Evolutionary conservation across 2,113 vertebrate species (phyloP), one percentile per base, ranked within the genome.

Genomic region (Elephantulus edwardii): DNA sequence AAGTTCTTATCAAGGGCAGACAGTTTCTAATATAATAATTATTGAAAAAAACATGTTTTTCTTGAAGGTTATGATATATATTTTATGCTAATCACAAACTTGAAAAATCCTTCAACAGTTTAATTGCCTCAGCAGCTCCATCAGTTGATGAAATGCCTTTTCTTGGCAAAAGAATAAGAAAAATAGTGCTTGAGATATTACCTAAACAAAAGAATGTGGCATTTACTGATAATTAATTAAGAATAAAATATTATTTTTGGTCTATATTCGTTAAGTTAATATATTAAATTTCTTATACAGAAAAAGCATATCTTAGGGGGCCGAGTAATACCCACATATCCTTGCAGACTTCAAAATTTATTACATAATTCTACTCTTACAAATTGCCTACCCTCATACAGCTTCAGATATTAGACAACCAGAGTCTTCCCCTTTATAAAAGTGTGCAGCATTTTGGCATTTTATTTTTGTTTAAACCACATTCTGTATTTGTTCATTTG

Each of bases 401-500:
- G 86, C 28, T 89, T 89, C 92, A 54, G 71, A 54, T 86, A 70
- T 22, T 80, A 85, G 93, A 48, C 56, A 83, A 48, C 88, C 95
- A 95, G 87, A 94, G 89, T 79, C 54, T 94, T 96, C 90, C 95
- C 71, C 94, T 22, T 71, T 90, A 70, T 81, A 89, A 79, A 52
- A 86, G 83, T 96, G 83, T 89, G 87, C 81, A 7, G 8, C 24
- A 46, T 96, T 64, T 95, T 95, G 89, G 92, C 85, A 78, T 94
- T 90, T 68, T 0, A 5, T 96, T 95, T 95, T 77, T 83, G 86
- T 83, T 92, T 91, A 93, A 95, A 62, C 64, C 94, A 95, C 90
- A 50, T 87, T 82, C 64, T 92, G 44, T 94, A 82, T 96, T 92
- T 97, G 96, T 46, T 93, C 95, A 76, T 97, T 94, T 98, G 97